Evolutionary conservation across 2,888 invertebrate genomes (phyloP).

Genomic region (Mantis religiosa): DNA sequence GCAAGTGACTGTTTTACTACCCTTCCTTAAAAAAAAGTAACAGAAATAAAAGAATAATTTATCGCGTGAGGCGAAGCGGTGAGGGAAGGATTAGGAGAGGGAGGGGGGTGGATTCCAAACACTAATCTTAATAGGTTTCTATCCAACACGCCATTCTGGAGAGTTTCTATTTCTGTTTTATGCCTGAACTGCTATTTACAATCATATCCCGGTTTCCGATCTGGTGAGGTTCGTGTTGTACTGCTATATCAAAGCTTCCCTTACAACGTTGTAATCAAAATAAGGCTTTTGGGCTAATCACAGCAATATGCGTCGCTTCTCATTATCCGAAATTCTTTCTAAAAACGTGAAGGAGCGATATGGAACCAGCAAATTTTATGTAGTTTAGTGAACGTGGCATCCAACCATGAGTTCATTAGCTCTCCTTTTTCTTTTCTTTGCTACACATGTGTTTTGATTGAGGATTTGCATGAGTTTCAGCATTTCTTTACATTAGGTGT

Average conservation of each 20-base stretch:
- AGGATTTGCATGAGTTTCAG: no score
- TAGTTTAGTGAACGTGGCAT: not conserved
- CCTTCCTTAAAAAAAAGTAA: not conserved
- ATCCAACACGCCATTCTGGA: not conserved
- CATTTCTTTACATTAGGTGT: no score
- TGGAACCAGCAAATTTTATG: not conserved
- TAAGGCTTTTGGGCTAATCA: not conserved
- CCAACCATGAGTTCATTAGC: no score
- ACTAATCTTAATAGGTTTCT: not conserved
- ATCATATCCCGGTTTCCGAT: not conserved
- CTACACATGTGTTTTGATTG: no score
- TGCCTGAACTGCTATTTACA: not conserved
- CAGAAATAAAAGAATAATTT: not conserved
- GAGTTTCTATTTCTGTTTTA: not conserved
- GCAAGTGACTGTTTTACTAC: not conserved
- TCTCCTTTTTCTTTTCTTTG: no score
- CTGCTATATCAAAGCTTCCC: not conserved
- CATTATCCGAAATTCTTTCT: not conserved
- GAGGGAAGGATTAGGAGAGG: not conserved
- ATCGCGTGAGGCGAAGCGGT: not conserved
- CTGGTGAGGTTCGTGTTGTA: not conserved
- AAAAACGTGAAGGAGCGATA: not conserved
- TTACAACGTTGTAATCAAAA: not conserved
- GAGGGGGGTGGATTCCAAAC: not conserved
- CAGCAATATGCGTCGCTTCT: not conserved